A percentile compares a stretch with the other conserved stretches of the same genome.
Evolutionary conservation across 2,888 invertebrate genomes (phyloP).

Genomic region (Cheilosia urbana): DNA sequence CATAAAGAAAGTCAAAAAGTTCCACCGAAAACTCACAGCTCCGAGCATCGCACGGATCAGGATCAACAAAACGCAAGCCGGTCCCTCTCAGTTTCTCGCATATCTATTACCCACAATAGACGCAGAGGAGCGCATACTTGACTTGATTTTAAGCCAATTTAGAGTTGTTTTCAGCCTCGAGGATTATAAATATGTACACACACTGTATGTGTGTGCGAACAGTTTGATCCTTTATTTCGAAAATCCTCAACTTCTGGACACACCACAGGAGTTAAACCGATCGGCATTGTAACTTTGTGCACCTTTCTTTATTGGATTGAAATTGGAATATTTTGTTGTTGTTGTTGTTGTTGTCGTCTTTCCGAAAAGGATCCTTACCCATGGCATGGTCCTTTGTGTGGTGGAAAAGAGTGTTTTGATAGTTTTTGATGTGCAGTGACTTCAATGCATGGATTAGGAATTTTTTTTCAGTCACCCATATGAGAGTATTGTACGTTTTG

Average conservation of each 20-base stretch:
- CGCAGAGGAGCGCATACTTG: conserved; percentile 80
- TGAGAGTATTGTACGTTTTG: conserved; percentile 11
- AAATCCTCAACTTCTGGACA: conserved; percentile 61
- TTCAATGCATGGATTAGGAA: conserved; percentile 53
- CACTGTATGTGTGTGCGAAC: conserved; percentile 24
- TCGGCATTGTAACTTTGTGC: conserved; percentile 63
- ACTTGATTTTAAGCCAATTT: conserved; percentile 84
- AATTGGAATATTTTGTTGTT: conserved; percentile 34
- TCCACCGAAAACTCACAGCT: conserved; percentile 76
- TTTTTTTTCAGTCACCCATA: conserved; percentile 15
- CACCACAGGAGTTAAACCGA: conserved; percentile 68
- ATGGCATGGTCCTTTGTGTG: conserved; percentile 11
- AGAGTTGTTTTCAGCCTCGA: conserved; percentile 76
- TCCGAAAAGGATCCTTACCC: conserved; percentile 23
- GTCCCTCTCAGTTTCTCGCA: conserved; percentile 14
- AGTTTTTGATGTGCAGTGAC: conserved; percentile 72
- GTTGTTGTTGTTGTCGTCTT: background rate
- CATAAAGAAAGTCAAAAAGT: conserved; percentile 81
- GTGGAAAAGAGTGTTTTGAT: conserved; percentile 66
- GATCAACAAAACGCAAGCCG: background rate
- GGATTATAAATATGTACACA: conserved; percentile 37
- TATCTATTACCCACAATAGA: conserved; percentile 34
- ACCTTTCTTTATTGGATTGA: conserved; percentile 70
- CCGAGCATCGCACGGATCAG: conserved; percentile 29
- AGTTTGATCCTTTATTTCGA: conserved; percentile 50